A percentile compares a stretch with the other conserved stretches of the same genome.
These are phyloP conservation scores for Argopecten irradians DNA, from an alignment of 1,140 invertebrate genomes.

Conservation along the genomic window DNA sequence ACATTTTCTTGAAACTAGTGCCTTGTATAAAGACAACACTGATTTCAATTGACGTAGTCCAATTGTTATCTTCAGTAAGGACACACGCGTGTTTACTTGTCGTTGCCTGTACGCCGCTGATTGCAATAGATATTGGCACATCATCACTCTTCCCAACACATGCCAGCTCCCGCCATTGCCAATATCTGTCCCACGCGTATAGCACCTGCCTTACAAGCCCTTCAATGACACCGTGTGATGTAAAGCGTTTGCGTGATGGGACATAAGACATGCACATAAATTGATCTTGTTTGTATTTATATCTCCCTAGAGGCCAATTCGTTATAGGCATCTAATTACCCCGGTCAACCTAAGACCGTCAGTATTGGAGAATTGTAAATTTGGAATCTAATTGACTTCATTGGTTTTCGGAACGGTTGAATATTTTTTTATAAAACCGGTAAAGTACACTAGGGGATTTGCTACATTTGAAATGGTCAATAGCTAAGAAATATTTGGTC, in stretches of 20 bases:
- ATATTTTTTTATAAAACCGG: too few relatives aligned
- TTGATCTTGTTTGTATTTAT: background rate
- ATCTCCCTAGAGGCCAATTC: background rate
- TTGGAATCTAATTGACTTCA: background rate
- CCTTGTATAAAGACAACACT: background rate
- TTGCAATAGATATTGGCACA: background rate
- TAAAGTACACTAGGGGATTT: too few relatives aligned
- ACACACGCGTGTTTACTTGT: background rate
- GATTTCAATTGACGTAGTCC: slow-evolving; percentile 9
- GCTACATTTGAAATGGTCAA: too few relatives aligned
- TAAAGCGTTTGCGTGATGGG: slow-evolving; percentile 14
- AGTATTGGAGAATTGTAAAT: background rate
- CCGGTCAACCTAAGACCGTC: background rate
- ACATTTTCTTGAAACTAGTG: background rate
- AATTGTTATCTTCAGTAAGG: background rate
- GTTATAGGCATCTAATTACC: background rate
- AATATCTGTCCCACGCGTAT: slow-evolving; percentile 12
- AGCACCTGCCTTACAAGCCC: slow-evolving; percentile 5
- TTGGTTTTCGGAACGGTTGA: too few relatives aligned
- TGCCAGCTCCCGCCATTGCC: slow-evolving; percentile 5
- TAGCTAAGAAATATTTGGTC: too few relatives aligned
- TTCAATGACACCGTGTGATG: background rate
- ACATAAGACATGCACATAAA: background rate
- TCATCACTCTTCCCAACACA: slow-evolving; percentile 1
- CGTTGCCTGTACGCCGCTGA: background rate